These are phyloP conservation scores for Zonitis immaculata DNA, from an alignment of 2,888 invertebrate genomes.

Conservation along the genomic window DNA sequence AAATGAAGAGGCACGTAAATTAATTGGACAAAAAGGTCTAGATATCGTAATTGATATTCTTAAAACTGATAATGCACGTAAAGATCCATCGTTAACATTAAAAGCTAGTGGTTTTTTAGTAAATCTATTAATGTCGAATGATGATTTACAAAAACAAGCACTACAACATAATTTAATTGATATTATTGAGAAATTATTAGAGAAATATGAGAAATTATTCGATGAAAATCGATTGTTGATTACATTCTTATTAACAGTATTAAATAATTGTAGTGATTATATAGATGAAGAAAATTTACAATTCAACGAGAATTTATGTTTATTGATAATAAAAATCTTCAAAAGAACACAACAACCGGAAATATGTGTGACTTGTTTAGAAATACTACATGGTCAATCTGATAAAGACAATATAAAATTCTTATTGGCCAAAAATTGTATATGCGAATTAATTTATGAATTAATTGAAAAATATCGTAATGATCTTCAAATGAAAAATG, in stretches of 20 bases:
- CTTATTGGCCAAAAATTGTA: slow-evolving; percentile 68
- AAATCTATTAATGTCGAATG: slow-evolving; percentile 74
- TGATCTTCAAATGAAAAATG: slow-evolving; percentile 37
- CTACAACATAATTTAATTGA: slow-evolving; percentile 55
- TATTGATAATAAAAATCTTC: slow-evolving; percentile 57
- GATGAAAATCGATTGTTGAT: slow-evolving; percentile 56
- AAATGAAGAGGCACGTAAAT: slow-evolving; percentile 65
- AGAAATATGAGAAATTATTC: slow-evolving; percentile 49
- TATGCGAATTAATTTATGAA: slow-evolving; percentile 70
- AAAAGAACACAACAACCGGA: slow-evolving; percentile 64
- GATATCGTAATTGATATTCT: slow-evolving; percentile 35
- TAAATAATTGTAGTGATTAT: slow-evolving; percentile 61
- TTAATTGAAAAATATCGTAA: slow-evolving; percentile 67
- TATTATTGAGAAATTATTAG: slow-evolving; percentile 53
- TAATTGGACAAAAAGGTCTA: slow-evolving; percentile 44
- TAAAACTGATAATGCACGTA: slow-evolving; percentile 26
- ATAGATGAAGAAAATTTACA: slow-evolving; percentile 52
- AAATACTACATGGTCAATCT: slow-evolving; percentile 69
- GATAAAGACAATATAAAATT: slow-evolving; percentile 77
- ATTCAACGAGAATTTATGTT: slow-evolving; percentile 38
- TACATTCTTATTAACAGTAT: slow-evolving; percentile 54
- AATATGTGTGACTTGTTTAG: slow-evolving; percentile 70
- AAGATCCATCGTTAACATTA: slow-evolving; percentile 42
- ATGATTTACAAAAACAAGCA: slow-evolving; percentile 58
- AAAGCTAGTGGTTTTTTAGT: slow-evolving; percentile 71